A percentile compares a stretch with the other conserved stretches of the same genome.
phyloP scores from a whole-genome alignment of 2,113 vertebrate species.

The Lasiurus borealis region DNA sequence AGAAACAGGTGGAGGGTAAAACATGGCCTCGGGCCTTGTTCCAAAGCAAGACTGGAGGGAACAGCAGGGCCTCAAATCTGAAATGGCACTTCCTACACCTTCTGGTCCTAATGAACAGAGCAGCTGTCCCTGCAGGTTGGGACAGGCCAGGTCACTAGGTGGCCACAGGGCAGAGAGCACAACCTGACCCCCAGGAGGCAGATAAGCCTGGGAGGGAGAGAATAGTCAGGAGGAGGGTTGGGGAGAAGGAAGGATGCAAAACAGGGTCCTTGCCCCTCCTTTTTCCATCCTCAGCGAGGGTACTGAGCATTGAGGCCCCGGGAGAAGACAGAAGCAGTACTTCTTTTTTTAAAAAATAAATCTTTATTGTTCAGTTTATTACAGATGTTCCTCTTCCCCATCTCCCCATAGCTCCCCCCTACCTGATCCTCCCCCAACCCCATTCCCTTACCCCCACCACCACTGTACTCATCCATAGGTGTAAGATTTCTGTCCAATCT shows the following conservation, averaged over 20 bases:
- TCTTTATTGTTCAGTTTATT: too few species aligned
- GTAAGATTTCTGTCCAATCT: too few species aligned
- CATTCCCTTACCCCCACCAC: too few species aligned
- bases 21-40: rapidly evolving
- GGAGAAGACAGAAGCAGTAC: background rate
- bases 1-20: background rate
- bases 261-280: background rate
- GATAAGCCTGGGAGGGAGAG: too few species aligned
- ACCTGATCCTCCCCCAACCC: too few species aligned
- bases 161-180: background rate
- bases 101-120: background rate
- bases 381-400: too few species aligned
- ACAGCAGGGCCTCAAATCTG: background rate
- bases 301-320: background rate
- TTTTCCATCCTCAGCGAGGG: background rate
- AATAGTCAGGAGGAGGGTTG: rapidly evolving
- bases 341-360: too few species aligned
- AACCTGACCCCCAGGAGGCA: background rate
- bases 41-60: background rate
- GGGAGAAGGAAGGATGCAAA: background rate
- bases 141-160: background rate
- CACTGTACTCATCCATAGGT: too few species aligned
- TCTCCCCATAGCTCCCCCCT: too few species aligned
- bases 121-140: background rate
- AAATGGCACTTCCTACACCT: background rate